phyloP scores from a whole-genome alignment of 1,140 invertebrate genomes.

The Metopolophium dirhodum region DNA sequence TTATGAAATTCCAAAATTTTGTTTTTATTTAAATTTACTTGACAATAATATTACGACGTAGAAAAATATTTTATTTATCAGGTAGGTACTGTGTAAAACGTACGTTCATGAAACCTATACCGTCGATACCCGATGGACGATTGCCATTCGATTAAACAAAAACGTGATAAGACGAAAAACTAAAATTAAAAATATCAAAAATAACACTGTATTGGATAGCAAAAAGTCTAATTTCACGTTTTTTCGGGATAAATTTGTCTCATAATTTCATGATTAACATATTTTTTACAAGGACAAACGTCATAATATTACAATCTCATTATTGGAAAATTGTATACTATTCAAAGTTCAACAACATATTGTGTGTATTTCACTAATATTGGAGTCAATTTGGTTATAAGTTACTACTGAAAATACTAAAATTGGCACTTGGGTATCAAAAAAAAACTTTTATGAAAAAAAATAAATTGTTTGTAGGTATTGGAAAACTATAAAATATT shows the following conservation, averaged over 20 bases:
- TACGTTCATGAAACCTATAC: not conserved
- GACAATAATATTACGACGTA: not conserved
- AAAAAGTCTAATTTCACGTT: not conserved
- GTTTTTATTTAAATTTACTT: not conserved
- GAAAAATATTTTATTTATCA: not conserved
- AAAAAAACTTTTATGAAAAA: not conserved
- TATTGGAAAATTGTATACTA: not conserved
- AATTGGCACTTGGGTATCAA: not conserved
- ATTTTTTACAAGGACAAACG: slow-evolving; percentile 34
- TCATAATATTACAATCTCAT: not conserved
- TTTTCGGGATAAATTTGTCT: not conserved
- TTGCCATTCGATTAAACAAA: not conserved
- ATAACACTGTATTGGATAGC: not conserved
- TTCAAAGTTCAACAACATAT: not conserved
- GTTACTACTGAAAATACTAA: not conserved
- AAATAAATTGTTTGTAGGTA: not conserved
- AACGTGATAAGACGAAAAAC: not conserved
- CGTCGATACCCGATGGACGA: not conserved
- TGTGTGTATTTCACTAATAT: not conserved
- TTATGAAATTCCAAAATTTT: not conserved
- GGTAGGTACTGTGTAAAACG: not conserved
- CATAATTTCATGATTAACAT: not conserved
- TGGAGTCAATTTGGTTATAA: not conserved
- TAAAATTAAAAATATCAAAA: not conserved
- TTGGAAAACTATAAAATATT: not conserved